These are phyloP conservation scores for Pelecanoides urinatrix DNA, from an alignment of 2,113 vertebrate species.

Conservation along the genomic window DNA sequence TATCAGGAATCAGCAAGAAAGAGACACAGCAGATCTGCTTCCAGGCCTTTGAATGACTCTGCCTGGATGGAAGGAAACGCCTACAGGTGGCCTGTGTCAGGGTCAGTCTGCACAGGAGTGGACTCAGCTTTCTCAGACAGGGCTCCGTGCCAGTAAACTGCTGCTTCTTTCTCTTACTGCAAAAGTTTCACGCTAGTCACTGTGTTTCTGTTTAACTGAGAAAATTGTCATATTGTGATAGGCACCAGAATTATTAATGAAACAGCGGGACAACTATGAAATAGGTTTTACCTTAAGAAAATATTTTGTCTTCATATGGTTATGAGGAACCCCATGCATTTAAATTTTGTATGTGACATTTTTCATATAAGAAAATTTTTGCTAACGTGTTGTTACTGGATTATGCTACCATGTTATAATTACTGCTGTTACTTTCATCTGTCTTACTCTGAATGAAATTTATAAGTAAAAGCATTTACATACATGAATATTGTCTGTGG, in stretches of 20 bases:
- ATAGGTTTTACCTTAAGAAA: not conserved
- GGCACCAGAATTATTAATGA: not conserved
- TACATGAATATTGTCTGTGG: slow-evolving; percentile 86
- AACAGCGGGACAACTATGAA: not conserved
- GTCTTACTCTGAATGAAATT: not conserved
- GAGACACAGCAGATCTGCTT: not conserved
- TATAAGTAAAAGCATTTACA: not conserved
- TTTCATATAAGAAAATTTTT: not conserved
- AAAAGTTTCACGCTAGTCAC: not conserved
- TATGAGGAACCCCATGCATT: not conserved
- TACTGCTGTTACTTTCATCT: not conserved
- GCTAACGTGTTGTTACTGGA: not conserved
- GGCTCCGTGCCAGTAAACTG: not conserved
- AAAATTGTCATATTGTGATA: not conserved
- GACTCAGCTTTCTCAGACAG: not conserved
- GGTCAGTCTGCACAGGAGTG: not conserved
- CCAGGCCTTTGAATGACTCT: not conserved
- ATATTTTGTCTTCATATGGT: not conserved
- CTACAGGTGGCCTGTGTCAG: not conserved
- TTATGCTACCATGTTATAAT: not conserved
- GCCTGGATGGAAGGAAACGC: not conserved
- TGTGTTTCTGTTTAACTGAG: not conserved
- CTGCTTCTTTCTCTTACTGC: not conserved
- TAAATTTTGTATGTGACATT: not conserved
- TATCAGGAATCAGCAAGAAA: not conserved